Conservation (phyloP, 1,140 invertebrate genomes). For the Anastrepha ludens region DNA sequence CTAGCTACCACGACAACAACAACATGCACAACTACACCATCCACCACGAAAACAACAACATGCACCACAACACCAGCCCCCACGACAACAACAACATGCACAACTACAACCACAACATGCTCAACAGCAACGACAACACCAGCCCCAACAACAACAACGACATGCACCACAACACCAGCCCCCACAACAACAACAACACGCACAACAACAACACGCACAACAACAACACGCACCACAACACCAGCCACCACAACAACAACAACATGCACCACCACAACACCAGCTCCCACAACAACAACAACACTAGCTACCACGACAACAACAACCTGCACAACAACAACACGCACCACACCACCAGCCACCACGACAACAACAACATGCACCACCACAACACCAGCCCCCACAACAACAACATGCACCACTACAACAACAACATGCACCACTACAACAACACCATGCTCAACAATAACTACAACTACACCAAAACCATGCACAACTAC, state of each 20-base stretch:
- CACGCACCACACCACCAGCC: neutral
- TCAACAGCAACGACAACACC: neutral
- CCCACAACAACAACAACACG: neutral
- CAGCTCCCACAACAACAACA: conserved; percentile 45
- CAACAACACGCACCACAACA: conserved; percentile 45
- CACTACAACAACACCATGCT: neutral
- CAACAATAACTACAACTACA: neutral
- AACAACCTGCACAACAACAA: conserved; percentile 39
- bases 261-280: conserved; percentile 36
- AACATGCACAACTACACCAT: too few species aligned
- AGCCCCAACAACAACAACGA: neutral
- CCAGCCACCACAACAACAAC: conserved; percentile 54
- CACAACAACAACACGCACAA: conserved; percentile 31
- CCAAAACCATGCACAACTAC: neutral
- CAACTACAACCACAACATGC: neutral
- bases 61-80: neutral
- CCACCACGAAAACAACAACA: neutral
- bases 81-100: neutral
- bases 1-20: neutral
- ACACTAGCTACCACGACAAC: conserved; percentile 44
- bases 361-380: conserved; percentile 17
- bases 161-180: neutral
- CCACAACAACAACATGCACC: neutral
- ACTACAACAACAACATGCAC: neutral
- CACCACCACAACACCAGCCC: neutral